These are phyloP conservation scores for Scaptomyza polygonia DNA, from an alignment of 2,888 invertebrate species.

Conservation along the genomic window DNA sequence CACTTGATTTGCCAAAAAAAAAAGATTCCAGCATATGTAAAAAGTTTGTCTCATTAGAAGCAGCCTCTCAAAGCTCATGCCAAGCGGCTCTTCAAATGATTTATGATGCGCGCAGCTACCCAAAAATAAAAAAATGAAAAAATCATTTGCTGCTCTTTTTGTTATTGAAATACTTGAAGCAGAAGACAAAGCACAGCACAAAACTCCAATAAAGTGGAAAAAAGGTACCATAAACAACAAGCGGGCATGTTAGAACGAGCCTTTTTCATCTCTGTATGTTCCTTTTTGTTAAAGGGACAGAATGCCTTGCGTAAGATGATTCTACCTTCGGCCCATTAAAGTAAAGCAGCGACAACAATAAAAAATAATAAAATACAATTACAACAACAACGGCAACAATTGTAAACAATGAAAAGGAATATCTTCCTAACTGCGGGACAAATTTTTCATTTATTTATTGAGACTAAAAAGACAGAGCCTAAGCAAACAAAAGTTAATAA, in stretches of 20 bases:
- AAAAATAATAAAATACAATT: slow-evolving; percentile 24
- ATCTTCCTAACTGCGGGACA: slow-evolving; percentile 62
- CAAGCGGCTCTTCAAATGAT: slow-evolving; percentile 59
- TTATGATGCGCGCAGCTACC: slow-evolving; percentile 55
- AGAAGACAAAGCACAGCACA: slow-evolving; percentile 53
- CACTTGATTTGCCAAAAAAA: neutral
- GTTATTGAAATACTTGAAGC: slow-evolving; percentile 76
- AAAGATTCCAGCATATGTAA: slow-evolving; percentile 37
- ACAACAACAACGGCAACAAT: slow-evolving; percentile 48
- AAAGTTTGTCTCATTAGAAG: slow-evolving; percentile 67
- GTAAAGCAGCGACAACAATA: neutral
- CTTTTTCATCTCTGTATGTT: slow-evolving; percentile 25
- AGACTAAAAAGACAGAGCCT: slow-evolving; percentile 46
- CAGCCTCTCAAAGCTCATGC: slow-evolving; percentile 28
- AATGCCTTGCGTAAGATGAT: slow-evolving; percentile 31
- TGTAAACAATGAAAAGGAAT: slow-evolving; percentile 71
- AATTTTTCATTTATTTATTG: slow-evolving; percentile 79
- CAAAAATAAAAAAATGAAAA: slow-evolving; percentile 7
- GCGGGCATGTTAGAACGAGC: slow-evolving; percentile 39
- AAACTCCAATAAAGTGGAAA: slow-evolving; percentile 77
- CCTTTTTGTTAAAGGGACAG: slow-evolving; percentile 42
- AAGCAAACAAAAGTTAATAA: slow-evolving; percentile 39
- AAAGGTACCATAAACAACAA: slow-evolving; percentile 78
- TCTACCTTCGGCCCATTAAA: slow-evolving; percentile 38
- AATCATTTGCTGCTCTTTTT: slow-evolving; percentile 22